Conservation (phyloP, 2,113 vertebrate species). For the Rhinogobius similis region DNA sequence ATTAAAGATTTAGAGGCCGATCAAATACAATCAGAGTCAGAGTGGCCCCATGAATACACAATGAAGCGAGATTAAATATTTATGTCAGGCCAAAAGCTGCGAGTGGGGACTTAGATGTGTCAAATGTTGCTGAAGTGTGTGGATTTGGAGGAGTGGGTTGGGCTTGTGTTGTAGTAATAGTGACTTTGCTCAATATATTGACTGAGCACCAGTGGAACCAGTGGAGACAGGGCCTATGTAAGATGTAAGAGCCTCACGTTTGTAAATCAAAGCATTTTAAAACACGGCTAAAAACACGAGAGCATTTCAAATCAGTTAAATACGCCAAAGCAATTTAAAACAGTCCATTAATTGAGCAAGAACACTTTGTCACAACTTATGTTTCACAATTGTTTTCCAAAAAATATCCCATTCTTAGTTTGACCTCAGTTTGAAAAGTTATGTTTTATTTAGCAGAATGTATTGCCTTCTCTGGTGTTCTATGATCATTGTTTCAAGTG, state of each 20-base stretch:
- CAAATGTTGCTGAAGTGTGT: constrained; percentile 4
- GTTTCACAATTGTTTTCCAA: no score
- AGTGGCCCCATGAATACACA: constrained; percentile 1
- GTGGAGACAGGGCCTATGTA: neutral
- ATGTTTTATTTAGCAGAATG: no score
- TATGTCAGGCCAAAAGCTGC: constrained; percentile 5
- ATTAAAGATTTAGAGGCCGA: neutral
- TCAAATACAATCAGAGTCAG: neutral
- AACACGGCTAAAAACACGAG: neutral
- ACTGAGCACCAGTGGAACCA: neutral
- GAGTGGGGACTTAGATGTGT: neutral
- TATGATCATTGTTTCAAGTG: no score
- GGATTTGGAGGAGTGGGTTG: neutral
- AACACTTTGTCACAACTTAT: no score
- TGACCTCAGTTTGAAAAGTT: no score
- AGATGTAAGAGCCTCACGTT: no score
- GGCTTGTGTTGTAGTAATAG: neutral
- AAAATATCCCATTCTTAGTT: no score
- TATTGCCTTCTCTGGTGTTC: no score
- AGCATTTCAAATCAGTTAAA: no score
- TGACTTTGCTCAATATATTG: neutral
- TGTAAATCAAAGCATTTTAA: no score
- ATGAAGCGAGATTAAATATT: constrained; percentile 5
- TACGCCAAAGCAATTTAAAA: no score
- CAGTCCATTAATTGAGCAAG: no score